A percentile compares a stretch with the other conserved stretches of the same genome.
Evolutionary conservation across 2,113 vertebrate species (phyloP).

Genomic region (Pachycephala philippinensis): DNA sequence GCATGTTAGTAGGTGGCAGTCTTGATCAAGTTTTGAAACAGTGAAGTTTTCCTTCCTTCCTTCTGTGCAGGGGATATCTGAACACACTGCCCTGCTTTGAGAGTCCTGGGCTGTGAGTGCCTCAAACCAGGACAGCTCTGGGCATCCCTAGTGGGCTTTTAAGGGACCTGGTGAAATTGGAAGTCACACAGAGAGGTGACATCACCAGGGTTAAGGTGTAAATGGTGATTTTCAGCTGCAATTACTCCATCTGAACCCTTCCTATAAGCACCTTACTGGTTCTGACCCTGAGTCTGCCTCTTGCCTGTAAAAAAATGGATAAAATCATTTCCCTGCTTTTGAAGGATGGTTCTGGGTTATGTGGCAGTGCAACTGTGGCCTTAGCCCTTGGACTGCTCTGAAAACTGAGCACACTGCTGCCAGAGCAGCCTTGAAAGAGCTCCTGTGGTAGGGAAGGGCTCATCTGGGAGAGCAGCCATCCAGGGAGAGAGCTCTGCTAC

Average conservation of each 20-base stretch:
- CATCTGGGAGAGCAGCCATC: neutral
- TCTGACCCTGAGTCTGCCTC: neutral
- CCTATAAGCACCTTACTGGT: neutral
- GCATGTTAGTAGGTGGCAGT: constrained; percentile 68
- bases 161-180: neutral
- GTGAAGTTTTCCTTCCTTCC: neutral
- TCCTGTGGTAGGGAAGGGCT: neutral
- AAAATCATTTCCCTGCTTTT: neutral
- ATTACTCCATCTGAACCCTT: neutral
- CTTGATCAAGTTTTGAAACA: constrained; percentile 64
- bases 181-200: neutral
- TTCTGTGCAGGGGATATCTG: neutral
- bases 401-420: neutral
- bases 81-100: neutral
- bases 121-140: neutral
- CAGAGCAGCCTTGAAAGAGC: neutral
- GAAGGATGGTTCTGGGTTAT: neutral
- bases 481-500: neutral
- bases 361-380: neutral
- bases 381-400: neutral
- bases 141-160: neutral
- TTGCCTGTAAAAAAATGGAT: neutral
- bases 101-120: neutral
- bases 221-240: neutral
- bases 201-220: neutral